phyloP scores from a whole-genome alignment of 1,140 invertebrate genomes.

The Plodia interpunctella region DNA sequence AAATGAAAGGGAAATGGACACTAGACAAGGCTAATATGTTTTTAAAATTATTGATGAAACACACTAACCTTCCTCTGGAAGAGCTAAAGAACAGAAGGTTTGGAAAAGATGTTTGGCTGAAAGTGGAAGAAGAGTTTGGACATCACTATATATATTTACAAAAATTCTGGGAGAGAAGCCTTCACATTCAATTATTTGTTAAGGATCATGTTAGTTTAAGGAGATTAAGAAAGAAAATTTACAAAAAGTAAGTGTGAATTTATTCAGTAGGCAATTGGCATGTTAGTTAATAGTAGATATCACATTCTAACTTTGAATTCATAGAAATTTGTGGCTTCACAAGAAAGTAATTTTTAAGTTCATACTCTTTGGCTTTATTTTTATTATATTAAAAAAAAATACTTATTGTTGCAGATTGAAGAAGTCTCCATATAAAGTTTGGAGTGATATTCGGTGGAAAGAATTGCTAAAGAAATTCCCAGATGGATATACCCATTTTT shows the following conservation, averaged over 20 bases:
- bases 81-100: conserved; percentile 49
- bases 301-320: too few relatives aligned
- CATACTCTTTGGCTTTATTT: too few relatives aligned
- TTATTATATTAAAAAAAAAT: too few relatives aligned
- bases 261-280: too few relatives aligned
- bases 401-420: conserved; percentile 46
- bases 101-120: conserved; percentile 46
- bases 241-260: conserved; percentile 47
- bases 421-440: conserved; percentile 41
- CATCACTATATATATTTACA: conserved; percentile 41
- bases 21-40: conserved; percentile 46
- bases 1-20: conserved; percentile 36
- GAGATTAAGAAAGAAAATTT: conserved; percentile 37
- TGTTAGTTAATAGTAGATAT: too few relatives aligned
- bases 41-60: conserved; percentile 38
- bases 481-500: conserved; percentile 43
- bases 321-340: too few relatives aligned
- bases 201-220: conserved; percentile 43
- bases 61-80: conserved; percentile 36
- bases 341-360: too few relatives aligned
- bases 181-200: conserved; percentile 57
- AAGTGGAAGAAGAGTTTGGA: conserved; percentile 44
- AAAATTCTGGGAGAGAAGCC: conserved; percentile 41
- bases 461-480: conserved; percentile 43
- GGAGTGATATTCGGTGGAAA: conserved; percentile 60